Evolutionary conservation across 92 coral and sea anemone species (phyloP), one percentile per base, ranked within the genome.

Genomic region (Epizoanthus scotinus): DNA sequence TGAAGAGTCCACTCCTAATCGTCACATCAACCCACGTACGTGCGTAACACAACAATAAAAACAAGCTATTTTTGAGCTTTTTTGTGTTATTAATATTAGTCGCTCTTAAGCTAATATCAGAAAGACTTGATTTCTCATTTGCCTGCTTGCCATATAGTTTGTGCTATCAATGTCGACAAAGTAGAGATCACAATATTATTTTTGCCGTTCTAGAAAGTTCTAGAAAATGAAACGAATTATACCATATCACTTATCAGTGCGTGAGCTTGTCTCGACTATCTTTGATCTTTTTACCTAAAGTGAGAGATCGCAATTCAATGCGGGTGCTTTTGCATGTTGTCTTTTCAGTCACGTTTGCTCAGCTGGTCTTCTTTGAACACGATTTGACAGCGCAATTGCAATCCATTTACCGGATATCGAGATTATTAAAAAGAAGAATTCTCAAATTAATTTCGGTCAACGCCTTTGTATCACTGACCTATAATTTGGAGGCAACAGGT

Each of bases 1-100:
- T n/a, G n/a, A n/a, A 47, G 50, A 20, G n/a, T 31, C 29, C 77
- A 70, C 62, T 36, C 78, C 61, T 71, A 17, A 61, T 71, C 78
- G 50, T 60, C 47, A 71, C 28, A 22, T 19, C 17, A 8, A 15
- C 27, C 29, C 38, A 10, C 22, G 70, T 17, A 24, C 24, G 14
- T 67, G 29, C 26, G 56, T 40, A 13, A 40, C 21, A 6, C 25
- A n/a, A 69, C 22, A 40, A 69, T 58, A 42, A 44, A 49, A 58
- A 17, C 70, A 1, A 31, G 47, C 28, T 25, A 64, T 8, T 27
- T 5, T 27, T 64, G 15, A 8, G 6, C 17, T 64, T 64, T 36
- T 17, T 67, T 19, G 15, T 38, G 31, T 20, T 22, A 66, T 4
- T 21, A 20, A 10, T 19, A 14, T n/a, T 21, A 17, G 24, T n/a